phyloP scores from a whole-genome alignment of 2,888 invertebrate species.

The Pseudeuparius sepicola region DNA sequence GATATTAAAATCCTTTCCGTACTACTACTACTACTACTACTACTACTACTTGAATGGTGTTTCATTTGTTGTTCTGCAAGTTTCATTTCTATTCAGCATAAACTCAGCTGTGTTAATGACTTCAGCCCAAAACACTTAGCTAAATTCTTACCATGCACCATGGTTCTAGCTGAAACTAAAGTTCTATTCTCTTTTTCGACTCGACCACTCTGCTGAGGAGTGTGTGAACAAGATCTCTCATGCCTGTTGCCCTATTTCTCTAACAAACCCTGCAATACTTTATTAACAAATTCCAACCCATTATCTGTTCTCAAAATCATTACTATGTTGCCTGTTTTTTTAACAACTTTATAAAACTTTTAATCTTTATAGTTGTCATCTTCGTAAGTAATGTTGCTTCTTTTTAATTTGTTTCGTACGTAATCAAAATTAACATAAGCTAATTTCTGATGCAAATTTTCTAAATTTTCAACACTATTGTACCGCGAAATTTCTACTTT shows the following conservation, averaged over 20 bases:
- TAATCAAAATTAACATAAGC: slow-evolving; percentile 1
- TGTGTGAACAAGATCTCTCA: not conserved
- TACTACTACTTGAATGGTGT: not conserved
- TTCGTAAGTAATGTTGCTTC: not conserved
- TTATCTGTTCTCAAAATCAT: not conserved
- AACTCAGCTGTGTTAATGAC: slow-evolving; percentile 11
- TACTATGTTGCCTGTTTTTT: not conserved
- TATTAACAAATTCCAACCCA: slow-evolving; percentile 1
- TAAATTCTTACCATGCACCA: slow-evolving; percentile 8
- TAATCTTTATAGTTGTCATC: slow-evolving; percentile 1
- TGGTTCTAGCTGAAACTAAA: slow-evolving; percentile 10
- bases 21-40: no score
- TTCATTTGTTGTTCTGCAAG: slow-evolving; percentile 6
- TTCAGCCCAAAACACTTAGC: slow-evolving; percentile 14
- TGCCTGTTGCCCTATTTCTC: not conserved
- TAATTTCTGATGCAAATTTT: not conserved
- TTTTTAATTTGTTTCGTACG: not conserved
- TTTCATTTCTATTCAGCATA: slow-evolving; percentile 10
- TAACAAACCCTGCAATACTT: not conserved
- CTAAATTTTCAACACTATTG: not conserved
- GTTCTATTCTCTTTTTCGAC: slow-evolving; percentile 9
- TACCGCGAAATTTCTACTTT: no score
- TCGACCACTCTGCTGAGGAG: slow-evolving; percentile 12
- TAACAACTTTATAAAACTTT: not conserved
- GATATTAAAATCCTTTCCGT: not conserved